Evolutionary conservation across 2,797 vertebrate genomes (phyloP), one percentile per base, ranked within the genome.

Genomic region (Botia kubotai): DNA sequence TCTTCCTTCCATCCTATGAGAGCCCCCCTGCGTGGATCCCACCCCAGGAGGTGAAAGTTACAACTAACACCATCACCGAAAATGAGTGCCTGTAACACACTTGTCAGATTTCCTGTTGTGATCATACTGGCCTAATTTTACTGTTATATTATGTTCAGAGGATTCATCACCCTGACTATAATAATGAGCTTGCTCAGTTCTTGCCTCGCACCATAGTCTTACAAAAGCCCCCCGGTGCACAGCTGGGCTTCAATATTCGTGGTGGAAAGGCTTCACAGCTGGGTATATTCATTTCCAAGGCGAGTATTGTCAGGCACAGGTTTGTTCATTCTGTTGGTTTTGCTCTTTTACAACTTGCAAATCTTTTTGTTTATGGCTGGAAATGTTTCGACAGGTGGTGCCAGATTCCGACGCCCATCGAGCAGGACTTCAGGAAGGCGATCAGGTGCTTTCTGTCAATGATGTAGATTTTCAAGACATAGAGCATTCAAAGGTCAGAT

Each of bases 381-480:
- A 60, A 14, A 57, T 70, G 6, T 46, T 73, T 70, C 46, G 14
- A 68, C 73, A 99, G 98, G 98, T 99, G 79, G 97, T 99, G 75
- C 98, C 97, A 0, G 97, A 98, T 87, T 99, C 97, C 0, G 98
- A 99, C 2, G 97, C 98, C 0, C 97, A 99, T 87, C 93, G 96
- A 84, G 98, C 97, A 1, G 97, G 97, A 55, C 94, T 99, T 48
- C 97, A 98, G 90, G 97, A 99, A 83, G 98, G 98, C 50, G 97
- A 99, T 89, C 97, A 99, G 90, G 98, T 99, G 72, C 94, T 99
- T 4, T 97, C 96, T 3, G 98, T 99, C 46, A 99, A 99, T 8
- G 97, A 98, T 0, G 97, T 98, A 63, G 98, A 99, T 92, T 99
- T 99, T 89, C 98, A 99, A 91, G 98, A 99, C 88, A 98, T 99